A percentile compares a stretch with the other conserved stretches of the same genome.
Conservation (phyloP, 2,888 invertebrate species). For the Syritta pipiens region DNA sequence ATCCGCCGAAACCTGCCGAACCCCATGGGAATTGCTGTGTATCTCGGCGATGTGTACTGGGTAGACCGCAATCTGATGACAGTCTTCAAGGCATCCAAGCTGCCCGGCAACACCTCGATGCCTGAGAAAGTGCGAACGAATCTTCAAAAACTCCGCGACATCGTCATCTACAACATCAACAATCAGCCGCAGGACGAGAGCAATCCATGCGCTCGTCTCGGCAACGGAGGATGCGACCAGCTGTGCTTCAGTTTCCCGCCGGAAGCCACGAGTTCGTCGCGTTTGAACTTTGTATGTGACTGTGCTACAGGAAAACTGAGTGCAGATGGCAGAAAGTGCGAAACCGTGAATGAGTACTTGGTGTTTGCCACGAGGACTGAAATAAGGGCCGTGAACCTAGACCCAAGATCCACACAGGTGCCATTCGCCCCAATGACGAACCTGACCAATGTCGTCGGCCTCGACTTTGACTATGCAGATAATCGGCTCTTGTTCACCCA, state of each 20-base stretch:
- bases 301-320: constrained; percentile 93
- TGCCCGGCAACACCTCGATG: constrained; percentile 85
- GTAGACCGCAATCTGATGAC: constrained; percentile 94
- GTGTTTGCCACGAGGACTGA: constrained; percentile 97
- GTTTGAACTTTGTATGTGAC: constrained; percentile 87
- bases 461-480: constrained; percentile 96
- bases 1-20: constrained; percentile 93
- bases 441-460: constrained; percentile 94
- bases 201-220: constrained; percentile 88
- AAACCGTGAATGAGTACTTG: constrained; percentile 91
- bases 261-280: constrained; percentile 80
- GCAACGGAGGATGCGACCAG: constrained; percentile 94
- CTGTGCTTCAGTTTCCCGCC: constrained; percentile 95
- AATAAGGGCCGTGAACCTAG: constrained; percentile 93
- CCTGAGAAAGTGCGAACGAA: constrained; percentile 89
- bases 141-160: constrained; percentile 91
- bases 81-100: constrained; percentile 89
- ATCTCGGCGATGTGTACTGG: constrained; percentile 93
- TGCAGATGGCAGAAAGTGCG: constrained; percentile 86
- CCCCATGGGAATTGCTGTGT: constrained; percentile 95
- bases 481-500: constrained; percentile 94
- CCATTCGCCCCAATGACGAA: constrained; percentile 93
- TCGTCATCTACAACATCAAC: constrained; percentile 92
- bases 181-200: constrained; percentile 92
- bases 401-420: constrained; percentile 88